These are phyloP conservation scores for Limenitis camilla DNA, from an alignment of 2,888 invertebrate species.

Conservation along the genomic window DNA sequence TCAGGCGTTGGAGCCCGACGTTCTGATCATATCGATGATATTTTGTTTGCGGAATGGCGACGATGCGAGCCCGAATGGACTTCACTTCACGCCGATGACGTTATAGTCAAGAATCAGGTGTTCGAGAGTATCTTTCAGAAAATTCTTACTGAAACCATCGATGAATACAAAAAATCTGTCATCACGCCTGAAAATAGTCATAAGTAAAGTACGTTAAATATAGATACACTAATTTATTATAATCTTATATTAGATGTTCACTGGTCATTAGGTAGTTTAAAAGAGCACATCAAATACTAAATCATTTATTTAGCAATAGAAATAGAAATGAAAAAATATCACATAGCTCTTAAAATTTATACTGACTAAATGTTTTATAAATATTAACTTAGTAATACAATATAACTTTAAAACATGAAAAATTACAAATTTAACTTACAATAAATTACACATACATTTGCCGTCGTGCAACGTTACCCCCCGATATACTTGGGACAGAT, in stretches of 20 bases:
- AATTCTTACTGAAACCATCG: slow-evolving; percentile 55
- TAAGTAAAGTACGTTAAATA: slow-evolving; percentile 1
- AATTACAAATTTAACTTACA: slow-evolving; percentile 27
- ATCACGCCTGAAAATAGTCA: slow-evolving; percentile 5
- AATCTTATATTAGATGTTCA: slow-evolving; percentile 5
- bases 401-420: slow-evolving; percentile 10
- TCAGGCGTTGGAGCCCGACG: slow-evolving; percentile 53
- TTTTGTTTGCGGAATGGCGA: slow-evolving; percentile 61
- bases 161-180: slow-evolving; percentile 56
- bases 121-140: slow-evolving; percentile 64
- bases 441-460: slow-evolving; percentile 13
- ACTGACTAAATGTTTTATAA: slow-evolving; percentile 38
- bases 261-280: slow-evolving; percentile 8
- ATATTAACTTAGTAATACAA: slow-evolving; percentile 22
- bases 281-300: slow-evolving; percentile 25
- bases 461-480: neutral
- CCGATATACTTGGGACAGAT: no score
- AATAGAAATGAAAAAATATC: slow-evolving; percentile 52
- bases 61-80: slow-evolving; percentile 68
- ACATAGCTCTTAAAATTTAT: slow-evolving; percentile 59
- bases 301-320: slow-evolving; percentile 53
- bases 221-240: slow-evolving; percentile 1
- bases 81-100: slow-evolving; percentile 53
- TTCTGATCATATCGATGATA: slow-evolving; percentile 65
- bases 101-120: slow-evolving; percentile 55